phyloP scores from a whole-genome alignment of 53 echinoderm and acorn worm genomes.

The Temnopleurus reevesii region DNA sequence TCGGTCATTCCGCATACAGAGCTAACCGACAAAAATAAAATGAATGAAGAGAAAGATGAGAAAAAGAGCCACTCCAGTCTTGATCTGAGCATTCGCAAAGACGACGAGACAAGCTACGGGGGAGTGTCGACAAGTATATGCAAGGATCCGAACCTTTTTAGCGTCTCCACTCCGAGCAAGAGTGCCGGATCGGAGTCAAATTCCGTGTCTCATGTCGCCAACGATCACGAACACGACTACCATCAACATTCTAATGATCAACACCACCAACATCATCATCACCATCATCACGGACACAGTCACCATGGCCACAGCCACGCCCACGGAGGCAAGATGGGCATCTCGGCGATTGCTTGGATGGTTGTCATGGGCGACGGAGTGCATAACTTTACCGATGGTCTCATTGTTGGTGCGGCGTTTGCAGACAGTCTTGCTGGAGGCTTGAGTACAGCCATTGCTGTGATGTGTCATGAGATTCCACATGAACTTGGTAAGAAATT shows the following conservation, averaged over 20 bases:
- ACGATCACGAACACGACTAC: slow-evolving; percentile 41
- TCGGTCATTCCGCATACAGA: slow-evolving; percentile 1
- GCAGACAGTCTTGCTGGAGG: slow-evolving; percentile 93
- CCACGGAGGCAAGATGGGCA: slow-evolving; percentile 49
- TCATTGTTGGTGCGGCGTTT: slow-evolving; percentile 92
- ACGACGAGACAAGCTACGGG: slow-evolving; percentile 9
- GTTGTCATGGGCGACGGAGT: slow-evolving; percentile 93
- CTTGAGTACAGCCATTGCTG: slow-evolving; percentile 91
- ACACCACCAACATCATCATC: slow-evolving; percentile 44
- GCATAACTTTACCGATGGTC: slow-evolving; percentile 96
- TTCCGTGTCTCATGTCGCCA: not conserved
- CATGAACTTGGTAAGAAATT: slow-evolving; percentile 93
- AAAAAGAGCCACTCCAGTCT: not conserved
- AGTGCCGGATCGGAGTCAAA: not conserved
- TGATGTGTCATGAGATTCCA: slow-evolving; percentile 98
- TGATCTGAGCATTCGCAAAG: not conserved
- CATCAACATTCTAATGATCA: not conserved
- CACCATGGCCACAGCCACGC: slow-evolving; percentile 70
- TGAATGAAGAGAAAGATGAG: slow-evolving; percentile 10
- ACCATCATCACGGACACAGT: slow-evolving; percentile 70
- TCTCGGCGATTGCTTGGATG: slow-evolving; percentile 92
- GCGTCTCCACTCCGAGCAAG: slow-evolving; percentile 20
- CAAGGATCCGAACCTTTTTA: not conserved
- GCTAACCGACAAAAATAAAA: not conserved
- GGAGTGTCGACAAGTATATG: slow-evolving; percentile 27